These are phyloP conservation scores for Heliothis peltigera DNA, from an alignment of 2,888 invertebrate species.

Conservation along the genomic window DNA sequence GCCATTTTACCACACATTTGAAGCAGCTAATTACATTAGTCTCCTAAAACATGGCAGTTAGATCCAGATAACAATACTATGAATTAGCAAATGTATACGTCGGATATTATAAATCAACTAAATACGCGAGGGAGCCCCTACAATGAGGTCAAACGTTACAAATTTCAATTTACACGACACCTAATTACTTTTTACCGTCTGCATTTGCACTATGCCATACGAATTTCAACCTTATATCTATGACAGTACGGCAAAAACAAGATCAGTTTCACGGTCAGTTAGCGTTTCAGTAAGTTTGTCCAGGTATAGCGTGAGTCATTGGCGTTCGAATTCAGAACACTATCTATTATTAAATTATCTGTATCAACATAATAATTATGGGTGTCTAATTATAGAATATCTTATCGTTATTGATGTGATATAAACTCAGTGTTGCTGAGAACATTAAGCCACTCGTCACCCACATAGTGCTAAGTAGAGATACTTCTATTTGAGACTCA, in stretches of 20 bases:
- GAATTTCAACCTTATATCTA: constrained; percentile 40
- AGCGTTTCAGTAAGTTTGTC: constrained; percentile 29
- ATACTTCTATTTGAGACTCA: too few species aligned
- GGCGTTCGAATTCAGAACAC: constrained; percentile 60
- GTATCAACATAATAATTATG: constrained; percentile 37
- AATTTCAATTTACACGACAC: constrained; percentile 76
- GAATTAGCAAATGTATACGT: constrained; percentile 39
- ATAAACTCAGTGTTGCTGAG: neutral
- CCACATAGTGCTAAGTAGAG: too few species aligned
- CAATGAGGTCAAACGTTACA: constrained; percentile 81
- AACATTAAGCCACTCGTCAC: too few species aligned
- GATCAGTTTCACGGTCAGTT: constrained; percentile 18
- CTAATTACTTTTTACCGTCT: constrained; percentile 38
- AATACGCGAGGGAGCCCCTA: constrained; percentile 63
- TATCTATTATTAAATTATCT: constrained; percentile 53
- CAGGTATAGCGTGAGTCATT: constrained; percentile 71
- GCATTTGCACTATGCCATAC: constrained; percentile 22
- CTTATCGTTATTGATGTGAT: constrained; percentile 6
- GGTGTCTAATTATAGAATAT: constrained; percentile 18
- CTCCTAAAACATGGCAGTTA: constrained; percentile 17
- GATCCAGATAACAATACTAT: constrained; percentile 43
- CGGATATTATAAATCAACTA: constrained; percentile 68
- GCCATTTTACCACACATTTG: neutral
- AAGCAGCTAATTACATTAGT: neutral
- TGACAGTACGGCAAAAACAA: constrained; percentile 1